These are phyloP conservation scores for Sturmia bella DNA, from an alignment of 2,888 invertebrate species.

Conservation along the genomic window DNA sequence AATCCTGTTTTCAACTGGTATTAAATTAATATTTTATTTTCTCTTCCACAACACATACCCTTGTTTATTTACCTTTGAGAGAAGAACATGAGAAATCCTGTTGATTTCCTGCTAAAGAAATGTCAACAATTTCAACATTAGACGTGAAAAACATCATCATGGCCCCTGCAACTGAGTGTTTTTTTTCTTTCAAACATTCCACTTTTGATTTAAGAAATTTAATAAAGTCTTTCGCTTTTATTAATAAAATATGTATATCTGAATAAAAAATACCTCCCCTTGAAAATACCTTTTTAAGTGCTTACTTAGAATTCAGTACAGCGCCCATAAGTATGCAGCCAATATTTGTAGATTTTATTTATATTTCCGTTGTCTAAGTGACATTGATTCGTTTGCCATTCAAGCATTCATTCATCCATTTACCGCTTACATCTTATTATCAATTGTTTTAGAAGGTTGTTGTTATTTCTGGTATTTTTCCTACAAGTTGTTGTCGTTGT, in stretches of 20 bases:
- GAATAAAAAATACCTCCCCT: constrained; percentile 36
- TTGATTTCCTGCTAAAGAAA: constrained; percentile 47
- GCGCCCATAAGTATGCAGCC: constrained; percentile 66
- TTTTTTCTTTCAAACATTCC: constrained; percentile 26
- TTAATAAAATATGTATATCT: constrained; percentile 63
- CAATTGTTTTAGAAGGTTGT: constrained; percentile 48
- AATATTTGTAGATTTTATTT: constrained; percentile 68
- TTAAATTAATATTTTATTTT: constrained; percentile 56
- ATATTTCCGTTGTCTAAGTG: constrained; percentile 69
- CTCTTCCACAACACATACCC: constrained; percentile 1
- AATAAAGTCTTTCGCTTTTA: constrained; percentile 50
- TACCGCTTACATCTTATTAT: constrained; percentile 47
- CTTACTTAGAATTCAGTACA: constrained; percentile 47
- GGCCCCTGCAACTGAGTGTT: not conserved
- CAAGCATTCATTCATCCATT: constrained; percentile 35
- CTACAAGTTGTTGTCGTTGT: constrained; percentile 36
- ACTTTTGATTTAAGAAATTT: constrained; percentile 55
- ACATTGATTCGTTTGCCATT: constrained; percentile 66
- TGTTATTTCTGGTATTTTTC: constrained; percentile 13
- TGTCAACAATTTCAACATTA: constrained; percentile 58
- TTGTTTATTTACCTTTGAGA: constrained; percentile 19
- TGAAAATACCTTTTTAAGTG: constrained; percentile 26
- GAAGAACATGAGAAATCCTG: constrained; percentile 19
- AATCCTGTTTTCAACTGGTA: constrained; percentile 33
- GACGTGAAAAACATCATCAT: constrained; percentile 14